phyloP scores from a whole-genome alignment of 1,140 invertebrate genomes.

The Drosophila arawakana region DNA sequence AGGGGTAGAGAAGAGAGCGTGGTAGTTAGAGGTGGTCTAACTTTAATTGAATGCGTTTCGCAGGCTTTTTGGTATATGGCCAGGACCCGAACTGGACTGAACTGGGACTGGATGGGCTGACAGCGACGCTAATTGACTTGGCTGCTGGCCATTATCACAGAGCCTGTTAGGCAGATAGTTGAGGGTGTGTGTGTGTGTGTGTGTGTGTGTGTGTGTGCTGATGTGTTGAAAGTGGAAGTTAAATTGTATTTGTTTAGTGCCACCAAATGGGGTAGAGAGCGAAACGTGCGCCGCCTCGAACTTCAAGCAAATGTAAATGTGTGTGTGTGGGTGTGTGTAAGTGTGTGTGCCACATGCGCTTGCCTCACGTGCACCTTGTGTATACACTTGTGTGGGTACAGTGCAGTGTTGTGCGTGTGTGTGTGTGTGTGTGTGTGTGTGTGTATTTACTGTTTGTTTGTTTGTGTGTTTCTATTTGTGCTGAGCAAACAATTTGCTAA shows the following conservation, averaged over 20 bases:
- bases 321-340: neutral
- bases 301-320: slow-evolving; percentile 42
- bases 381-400: slow-evolving; percentile 6
- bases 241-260: slow-evolving; percentile 79
- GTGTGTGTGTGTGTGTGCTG: slow-evolving; percentile 31
- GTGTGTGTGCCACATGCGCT: slow-evolving; percentile 25
- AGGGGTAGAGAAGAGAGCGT: too few species aligned
- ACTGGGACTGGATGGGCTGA: slow-evolving; percentile 3
- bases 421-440: slow-evolving; percentile 23
- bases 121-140: slow-evolving; percentile 69
- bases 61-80: slow-evolving; percentile 19
- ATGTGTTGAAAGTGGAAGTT: slow-evolving; percentile 82
- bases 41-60: slow-evolving; percentile 54
- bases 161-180: neutral
- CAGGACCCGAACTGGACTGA: neutral
- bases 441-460: slow-evolving; percentile 24
- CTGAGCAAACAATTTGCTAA: slow-evolving; percentile 78
- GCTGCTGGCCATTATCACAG: slow-evolving; percentile 53
- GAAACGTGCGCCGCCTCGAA: slow-evolving; percentile 29
- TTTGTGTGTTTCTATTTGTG: slow-evolving; percentile 56
- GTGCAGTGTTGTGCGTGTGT: too few species aligned
- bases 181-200: slow-evolving; percentile 37
- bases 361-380: slow-evolving; percentile 18
- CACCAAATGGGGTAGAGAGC: neutral
- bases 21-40: slow-evolving; percentile 1